Conservation (phyloP, 1,140 invertebrate genomes). For the Bombus confusus region DNA sequence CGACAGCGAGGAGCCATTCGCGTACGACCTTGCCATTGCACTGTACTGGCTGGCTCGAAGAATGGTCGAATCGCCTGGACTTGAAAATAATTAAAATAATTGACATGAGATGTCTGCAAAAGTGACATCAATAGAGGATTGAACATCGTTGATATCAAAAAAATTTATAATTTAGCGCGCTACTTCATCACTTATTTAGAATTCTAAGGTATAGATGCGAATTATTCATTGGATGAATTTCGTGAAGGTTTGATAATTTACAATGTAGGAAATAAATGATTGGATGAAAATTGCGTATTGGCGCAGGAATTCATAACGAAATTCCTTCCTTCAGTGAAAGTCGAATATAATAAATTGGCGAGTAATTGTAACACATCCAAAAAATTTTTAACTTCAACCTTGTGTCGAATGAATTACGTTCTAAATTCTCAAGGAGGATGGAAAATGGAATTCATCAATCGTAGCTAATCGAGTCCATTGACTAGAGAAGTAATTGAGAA, state of each 20-base stretch:
- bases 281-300: neutral
- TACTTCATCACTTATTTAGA: neutral
- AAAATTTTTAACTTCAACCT: neutral
- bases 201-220: neutral
- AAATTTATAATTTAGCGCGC: too few relatives aligned
- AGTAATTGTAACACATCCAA: neutral
- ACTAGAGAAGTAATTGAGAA: neutral
- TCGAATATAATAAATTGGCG: neutral
- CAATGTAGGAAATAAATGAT: too few relatives aligned
- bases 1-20: slow-evolving; percentile 58
- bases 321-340: neutral
- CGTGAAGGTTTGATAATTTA: neutral
- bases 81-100: slow-evolving; percentile 54
- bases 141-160: neutral
- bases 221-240: neutral
- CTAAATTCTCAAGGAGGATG: neutral
- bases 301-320: neutral
- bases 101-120: slow-evolving; percentile 41
- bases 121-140: neutral
- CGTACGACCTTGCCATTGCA: slow-evolving; percentile 49
- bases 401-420: neutral
- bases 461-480: neutral
- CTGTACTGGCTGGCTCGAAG: slow-evolving; percentile 16
- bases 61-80: slow-evolving; percentile 41
- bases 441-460: neutral